phyloP scores from a whole-genome alignment of 2,888 invertebrate genomes.

The Tinea trinotella region DNA sequence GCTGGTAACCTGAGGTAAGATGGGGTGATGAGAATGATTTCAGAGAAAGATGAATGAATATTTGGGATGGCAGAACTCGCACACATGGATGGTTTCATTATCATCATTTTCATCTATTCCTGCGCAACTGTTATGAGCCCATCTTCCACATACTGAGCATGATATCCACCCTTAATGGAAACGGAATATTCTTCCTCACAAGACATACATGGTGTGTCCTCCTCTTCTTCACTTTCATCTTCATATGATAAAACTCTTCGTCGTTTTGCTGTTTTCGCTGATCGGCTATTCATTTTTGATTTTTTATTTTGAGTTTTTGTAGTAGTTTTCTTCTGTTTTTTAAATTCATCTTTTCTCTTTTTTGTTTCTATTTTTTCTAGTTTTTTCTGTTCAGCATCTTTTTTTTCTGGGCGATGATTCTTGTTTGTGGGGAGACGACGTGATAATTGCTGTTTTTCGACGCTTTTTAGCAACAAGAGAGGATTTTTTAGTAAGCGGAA shows the following conservation, averaged over 20 bases:
- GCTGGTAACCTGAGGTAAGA: conserved; percentile 23
- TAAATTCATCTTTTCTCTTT: conserved; percentile 19
- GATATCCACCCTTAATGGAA: conserved; percentile 25
- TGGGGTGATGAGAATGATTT: conserved; percentile 21
- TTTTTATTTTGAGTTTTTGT: conserved; percentile 20
- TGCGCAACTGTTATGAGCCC: conserved; percentile 23
- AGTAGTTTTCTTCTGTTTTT: conserved; percentile 19
- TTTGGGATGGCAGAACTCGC: conserved; percentile 22
- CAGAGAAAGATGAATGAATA: conserved; percentile 23
- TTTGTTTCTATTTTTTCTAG: conserved; percentile 18
- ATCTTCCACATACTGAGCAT: conserved; percentile 24
- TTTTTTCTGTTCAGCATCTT: conserved; percentile 20
- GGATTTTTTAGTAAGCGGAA: conserved; percentile 22
- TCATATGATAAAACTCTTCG: conserved; percentile 23
- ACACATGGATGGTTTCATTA: conserved; percentile 23
- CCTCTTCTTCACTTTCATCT: conserved; percentile 23
- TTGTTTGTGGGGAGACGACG: conserved; percentile 24
- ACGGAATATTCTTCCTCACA: conserved; percentile 23
- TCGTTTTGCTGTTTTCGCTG: conserved; percentile 22
- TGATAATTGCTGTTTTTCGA: conserved; percentile 24
- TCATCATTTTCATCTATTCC: conserved; percentile 24
- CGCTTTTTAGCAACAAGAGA: conserved; percentile 23
- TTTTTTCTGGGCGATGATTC: conserved; percentile 20
- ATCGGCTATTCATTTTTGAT: conserved; percentile 19
- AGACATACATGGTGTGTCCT: conserved; percentile 20